Conservation (phyloP, 2,113 vertebrate genomes). For the Epinephelus cyanopodus region DNA sequence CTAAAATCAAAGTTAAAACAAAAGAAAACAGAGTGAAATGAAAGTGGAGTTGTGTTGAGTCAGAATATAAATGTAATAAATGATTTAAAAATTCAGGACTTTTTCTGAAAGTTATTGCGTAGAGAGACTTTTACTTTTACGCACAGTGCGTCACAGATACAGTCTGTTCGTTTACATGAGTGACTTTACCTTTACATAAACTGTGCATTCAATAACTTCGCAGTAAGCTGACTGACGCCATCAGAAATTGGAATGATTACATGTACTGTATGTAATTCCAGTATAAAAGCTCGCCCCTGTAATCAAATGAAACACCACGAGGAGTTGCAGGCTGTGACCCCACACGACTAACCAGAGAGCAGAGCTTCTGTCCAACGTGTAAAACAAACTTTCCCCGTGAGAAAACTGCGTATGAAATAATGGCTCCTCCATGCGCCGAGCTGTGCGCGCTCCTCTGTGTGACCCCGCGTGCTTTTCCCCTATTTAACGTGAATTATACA, state of each 20-base stretch:
- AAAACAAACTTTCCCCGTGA: constrained; percentile 16
- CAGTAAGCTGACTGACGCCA: not conserved
- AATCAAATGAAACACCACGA: not conserved
- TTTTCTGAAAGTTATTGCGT: not conserved
- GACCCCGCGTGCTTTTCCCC: constrained; percentile 2
- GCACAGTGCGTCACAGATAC: not conserved
- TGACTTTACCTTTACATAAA: not conserved
- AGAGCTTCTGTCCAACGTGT: constrained; percentile 14
- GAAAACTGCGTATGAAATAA: not conserved
- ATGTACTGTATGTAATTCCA: not conserved
- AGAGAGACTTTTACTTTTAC: not conserved
- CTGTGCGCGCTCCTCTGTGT: not conserved
- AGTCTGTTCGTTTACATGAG: not conserved
- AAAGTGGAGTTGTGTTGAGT: not conserved
- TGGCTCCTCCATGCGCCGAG: constrained; percentile 11
- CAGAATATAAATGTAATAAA: not conserved
- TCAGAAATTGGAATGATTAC: not conserved
- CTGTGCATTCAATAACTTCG: not conserved
- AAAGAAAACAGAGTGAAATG: not conserved
- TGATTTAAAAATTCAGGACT: not conserved
- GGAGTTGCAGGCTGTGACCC: not conserved
- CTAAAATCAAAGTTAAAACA: not conserved
- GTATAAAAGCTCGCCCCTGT: not conserved
- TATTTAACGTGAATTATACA: constrained; percentile 3
- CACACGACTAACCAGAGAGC: not conserved